phyloP scores from a whole-genome alignment of 2,797 vertebrate species.

The Zalophus californianus region DNA sequence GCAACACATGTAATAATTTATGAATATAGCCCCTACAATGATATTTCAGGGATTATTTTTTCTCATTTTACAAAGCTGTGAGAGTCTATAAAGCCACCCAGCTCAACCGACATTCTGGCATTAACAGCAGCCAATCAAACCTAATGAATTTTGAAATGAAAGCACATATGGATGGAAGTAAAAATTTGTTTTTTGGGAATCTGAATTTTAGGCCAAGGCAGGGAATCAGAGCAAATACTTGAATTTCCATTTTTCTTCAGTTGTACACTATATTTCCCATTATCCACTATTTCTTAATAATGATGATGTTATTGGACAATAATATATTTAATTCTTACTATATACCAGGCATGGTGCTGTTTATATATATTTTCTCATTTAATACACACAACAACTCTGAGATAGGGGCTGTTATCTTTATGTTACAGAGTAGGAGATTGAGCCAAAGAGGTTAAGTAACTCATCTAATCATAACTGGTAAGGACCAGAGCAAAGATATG shows the following conservation, averaged over 20 bases:
- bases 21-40: background rate
- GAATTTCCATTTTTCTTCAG: background rate
- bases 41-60: background rate
- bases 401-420: background rate
- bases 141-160: slow-evolving; percentile 44
- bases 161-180: background rate
- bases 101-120: background rate
- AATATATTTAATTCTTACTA: background rate
- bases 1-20: background rate
- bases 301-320: background rate
- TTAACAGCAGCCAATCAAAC: background rate
- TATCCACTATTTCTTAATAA: background rate
- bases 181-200: slow-evolving; percentile 20
- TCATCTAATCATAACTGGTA: background rate
- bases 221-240: background rate
- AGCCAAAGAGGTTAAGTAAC: background rate
- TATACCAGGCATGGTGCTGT: background rate
- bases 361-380: background rate
- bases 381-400: background rate
- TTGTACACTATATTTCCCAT: background rate
- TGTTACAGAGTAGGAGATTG: background rate
- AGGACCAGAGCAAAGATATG: background rate
- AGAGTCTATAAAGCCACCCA: background rate
- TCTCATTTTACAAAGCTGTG: slow-evolving; percentile 17
- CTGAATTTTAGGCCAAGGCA: background rate